A percentile compares a stretch with the other conserved stretches of the same genome.
phyloP scores from a whole-genome alignment of 1,140 invertebrate genomes.

The Apis cerana region DNA sequence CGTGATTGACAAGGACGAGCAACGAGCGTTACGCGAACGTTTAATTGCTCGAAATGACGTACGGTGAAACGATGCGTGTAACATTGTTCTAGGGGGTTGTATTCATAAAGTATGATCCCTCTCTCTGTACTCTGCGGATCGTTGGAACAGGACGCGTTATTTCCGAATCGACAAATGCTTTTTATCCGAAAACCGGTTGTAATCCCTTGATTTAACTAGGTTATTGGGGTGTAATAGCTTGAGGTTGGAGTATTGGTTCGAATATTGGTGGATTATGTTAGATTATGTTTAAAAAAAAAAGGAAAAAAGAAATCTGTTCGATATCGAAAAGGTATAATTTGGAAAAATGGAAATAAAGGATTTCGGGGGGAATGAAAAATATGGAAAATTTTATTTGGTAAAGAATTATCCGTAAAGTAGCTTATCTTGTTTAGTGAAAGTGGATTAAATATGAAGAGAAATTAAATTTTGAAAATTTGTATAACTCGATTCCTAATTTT shows the following conservation, averaged over 20 bases:
- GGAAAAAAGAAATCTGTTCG: no score
- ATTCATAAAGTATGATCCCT: slow-evolving; percentile 30
- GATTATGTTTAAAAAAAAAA: no score
- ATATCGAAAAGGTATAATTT: no score
- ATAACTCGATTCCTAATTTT: no score
- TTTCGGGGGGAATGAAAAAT: no score
- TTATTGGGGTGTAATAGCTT: slow-evolving; percentile 25
- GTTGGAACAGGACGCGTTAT: background rate
- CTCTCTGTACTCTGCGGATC: background rate
- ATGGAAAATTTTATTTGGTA: no score
- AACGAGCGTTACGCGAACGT: background rate
- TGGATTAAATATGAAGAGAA: no score
- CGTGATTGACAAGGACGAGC: slow-evolving; percentile 31
- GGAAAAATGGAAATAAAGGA: no score
- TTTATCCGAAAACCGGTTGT: slow-evolving; percentile 40
- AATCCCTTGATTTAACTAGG: slow-evolving; percentile 51
- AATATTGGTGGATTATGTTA: background rate
- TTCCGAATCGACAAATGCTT: slow-evolving; percentile 19
- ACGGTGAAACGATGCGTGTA: background rate
- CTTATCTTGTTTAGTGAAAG: no score
- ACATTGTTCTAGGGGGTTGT: background rate
- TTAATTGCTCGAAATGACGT: slow-evolving; percentile 48
- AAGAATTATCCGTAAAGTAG: no score
- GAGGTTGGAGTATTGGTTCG: slow-evolving; percentile 14
- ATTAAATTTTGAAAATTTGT: no score